phyloP scores from a whole-genome alignment of 2,888 invertebrate species.

The Antheraea yamamai region DNA sequence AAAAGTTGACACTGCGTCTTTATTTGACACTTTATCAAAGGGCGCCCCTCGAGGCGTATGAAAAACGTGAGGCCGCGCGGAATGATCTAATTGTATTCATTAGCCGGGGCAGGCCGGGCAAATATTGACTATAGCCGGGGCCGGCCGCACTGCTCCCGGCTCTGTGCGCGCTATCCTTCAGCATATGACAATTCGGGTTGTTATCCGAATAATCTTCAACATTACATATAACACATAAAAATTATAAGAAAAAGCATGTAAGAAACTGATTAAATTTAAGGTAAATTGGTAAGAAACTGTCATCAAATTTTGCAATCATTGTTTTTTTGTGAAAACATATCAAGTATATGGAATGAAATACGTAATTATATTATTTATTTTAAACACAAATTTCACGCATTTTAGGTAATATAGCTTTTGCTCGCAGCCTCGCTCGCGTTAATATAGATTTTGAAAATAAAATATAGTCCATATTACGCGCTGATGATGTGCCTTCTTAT shows the following conservation, averaged over 20 bases:
- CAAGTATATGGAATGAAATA: no score
- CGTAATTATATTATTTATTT: no score
- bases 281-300: no score
- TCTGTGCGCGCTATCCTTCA: constrained; percentile 22
- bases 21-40: constrained; percentile 70
- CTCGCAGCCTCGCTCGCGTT: no score
- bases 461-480: no score
- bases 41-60: constrained; percentile 68
- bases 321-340: not conserved
- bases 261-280: no score
- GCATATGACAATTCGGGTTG: constrained; percentile 37
- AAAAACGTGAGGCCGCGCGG: constrained; percentile 80
- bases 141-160: constrained; percentile 47
- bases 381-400: no score
- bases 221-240: not conserved
- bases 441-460: no score
- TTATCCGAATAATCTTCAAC: constrained; percentile 26
- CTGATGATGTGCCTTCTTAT: no score
- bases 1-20: constrained; percentile 53
- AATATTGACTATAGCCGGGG: constrained; percentile 74
- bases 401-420: no score
- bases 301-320: not conserved
- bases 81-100: constrained; percentile 83
- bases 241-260: not conserved
- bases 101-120: constrained; percentile 76